phyloP scores from a whole-genome alignment of 1,140 invertebrate genomes.

The Drosophila pectinifera region DNA sequence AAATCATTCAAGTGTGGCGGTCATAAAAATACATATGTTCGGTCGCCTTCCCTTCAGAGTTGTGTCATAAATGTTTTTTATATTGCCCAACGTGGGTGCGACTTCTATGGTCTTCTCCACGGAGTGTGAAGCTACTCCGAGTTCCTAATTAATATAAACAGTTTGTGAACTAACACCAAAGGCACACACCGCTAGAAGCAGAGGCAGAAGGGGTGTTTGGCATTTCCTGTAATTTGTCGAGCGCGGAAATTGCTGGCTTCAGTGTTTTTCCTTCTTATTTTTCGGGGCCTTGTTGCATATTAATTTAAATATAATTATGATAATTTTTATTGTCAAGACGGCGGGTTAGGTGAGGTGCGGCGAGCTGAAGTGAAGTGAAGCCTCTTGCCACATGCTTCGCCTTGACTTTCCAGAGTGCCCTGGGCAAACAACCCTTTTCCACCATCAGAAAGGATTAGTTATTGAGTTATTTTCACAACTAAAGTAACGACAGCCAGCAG shows the following conservation, averaged over 20 bases:
- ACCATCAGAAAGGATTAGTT: constrained; percentile 77
- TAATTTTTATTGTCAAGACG: constrained; percentile 80
- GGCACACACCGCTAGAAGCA: constrained; percentile 19
- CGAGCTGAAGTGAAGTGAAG: constrained; percentile 10
- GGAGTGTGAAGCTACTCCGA: constrained; percentile 43
- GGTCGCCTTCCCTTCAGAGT: constrained; percentile 8
- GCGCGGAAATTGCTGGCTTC: constrained; percentile 65
- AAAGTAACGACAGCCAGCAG: constrained; percentile 57
- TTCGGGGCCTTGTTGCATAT: constrained; percentile 72
- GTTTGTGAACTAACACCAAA: constrained; percentile 51
- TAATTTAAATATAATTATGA: constrained; percentile 84
- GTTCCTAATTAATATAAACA: constrained; percentile 62
- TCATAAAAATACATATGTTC: constrained; percentile 34
- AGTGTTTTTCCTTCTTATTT: constrained; percentile 12
- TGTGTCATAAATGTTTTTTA: constrained; percentile 40
- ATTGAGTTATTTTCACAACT: constrained; percentile 81
- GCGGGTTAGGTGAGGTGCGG: constrained; percentile 3
- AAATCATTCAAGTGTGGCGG: constrained; percentile 43
- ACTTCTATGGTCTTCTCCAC: constrained; percentile 20
- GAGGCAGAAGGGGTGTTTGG: constrained; percentile 53
- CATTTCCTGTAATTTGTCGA: constrained; percentile 81
- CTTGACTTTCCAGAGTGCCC: constrained; percentile 44
- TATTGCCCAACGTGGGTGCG: constrained; percentile 38
- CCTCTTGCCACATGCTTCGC: constrained; percentile 63
- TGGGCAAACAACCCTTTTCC: constrained; percentile 67